A percentile compares a stretch with the other conserved stretches of the same genome.
phyloP scores from a whole-genome alignment of 1,140 invertebrate species.

The Brachionus manjavacas region DNA sequence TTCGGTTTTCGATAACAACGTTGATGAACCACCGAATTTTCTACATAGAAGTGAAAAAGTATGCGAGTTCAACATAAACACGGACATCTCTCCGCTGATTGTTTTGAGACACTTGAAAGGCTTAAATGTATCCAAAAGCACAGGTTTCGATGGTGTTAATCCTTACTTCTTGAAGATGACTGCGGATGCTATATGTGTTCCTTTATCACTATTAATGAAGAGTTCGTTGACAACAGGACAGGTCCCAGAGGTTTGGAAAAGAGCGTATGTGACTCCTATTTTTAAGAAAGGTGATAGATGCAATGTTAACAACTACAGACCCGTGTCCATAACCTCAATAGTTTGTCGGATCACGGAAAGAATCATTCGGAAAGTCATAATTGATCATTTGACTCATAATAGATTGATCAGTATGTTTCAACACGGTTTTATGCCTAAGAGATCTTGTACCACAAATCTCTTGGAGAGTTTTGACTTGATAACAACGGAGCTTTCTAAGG shows the following conservation, averaged over 20 bases:
- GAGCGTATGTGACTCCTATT: constrained; percentile 9
- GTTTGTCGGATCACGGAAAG: neutral
- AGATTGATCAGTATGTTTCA: neutral
- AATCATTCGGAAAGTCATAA: neutral
- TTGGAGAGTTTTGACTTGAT: constrained; percentile 43
- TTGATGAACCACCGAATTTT: neutral
- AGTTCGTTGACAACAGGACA: neutral
- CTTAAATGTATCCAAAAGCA: neutral
- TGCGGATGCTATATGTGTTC: neutral
- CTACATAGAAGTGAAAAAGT: no score
- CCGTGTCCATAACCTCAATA: constrained; percentile 7
- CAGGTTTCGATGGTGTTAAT: neutral
- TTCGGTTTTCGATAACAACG: neutral
- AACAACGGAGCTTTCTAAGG: neutral
- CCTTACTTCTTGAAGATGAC: neutral
- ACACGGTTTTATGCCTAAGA: neutral
- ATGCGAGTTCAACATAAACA: no score
- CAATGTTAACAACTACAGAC: constrained; percentile 23
- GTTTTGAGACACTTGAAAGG: neutral
- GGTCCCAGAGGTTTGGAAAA: constrained; percentile 13
- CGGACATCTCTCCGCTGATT: no score
- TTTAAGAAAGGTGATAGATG: constrained; percentile 8
- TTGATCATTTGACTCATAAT: neutral
- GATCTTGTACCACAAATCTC: constrained; percentile 25
- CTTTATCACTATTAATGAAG: neutral